Base-by-base conservation (phyloP, 2,113 vertebrate genomes). In the Campylomormyrus tamandua region DNA sequence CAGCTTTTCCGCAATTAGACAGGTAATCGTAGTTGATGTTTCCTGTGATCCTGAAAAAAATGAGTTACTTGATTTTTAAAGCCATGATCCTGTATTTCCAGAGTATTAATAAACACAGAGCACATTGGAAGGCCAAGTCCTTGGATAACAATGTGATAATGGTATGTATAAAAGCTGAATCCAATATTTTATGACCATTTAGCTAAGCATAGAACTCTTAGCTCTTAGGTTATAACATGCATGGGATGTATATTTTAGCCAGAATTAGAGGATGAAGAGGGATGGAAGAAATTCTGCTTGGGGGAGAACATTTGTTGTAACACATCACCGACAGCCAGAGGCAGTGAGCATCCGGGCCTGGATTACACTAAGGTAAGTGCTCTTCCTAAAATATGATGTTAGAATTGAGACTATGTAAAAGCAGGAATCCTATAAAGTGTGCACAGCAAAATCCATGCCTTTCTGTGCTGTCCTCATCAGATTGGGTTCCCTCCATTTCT, bases 261-360 rank as follows among this genome's bases (percentile, higher is more conserved):
- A 80, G 96, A 94, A 86, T 90, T 93, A 58, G 96, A 96, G 0
- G 97, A 99, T 94, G 98, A 99, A 90, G 98, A 98, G 92, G 98
- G 97, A 83, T 99, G 98, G 98, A 98, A 96, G 93, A 98, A 95
- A 91, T 99, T 99, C 93, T 99, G 98, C 95, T 94, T 99, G 24
- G 98, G 98, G 90, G 97, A 97, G 94, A 96, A 90, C 50, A 19
- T 97, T 90, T 97, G 95, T 92, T 94, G 92, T 87, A 96, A 94
- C 80, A 84, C 91, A 39, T 91, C 95, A 24, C 66, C 93, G 77
- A 89, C 85, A 87, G 88, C 94, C 74, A 85, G 93, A 90, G 93
- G 93, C 87, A 91, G 89, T 89, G 93, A 96, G 89, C 88, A 91
- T 91, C 93, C 95, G 89, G 97, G 96, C 89, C 95, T 99, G 24